These are phyloP conservation scores for Arvicanthis niloticus DNA, from an alignment of 2,113 vertebrate species.

Conservation along the genomic window DNA sequence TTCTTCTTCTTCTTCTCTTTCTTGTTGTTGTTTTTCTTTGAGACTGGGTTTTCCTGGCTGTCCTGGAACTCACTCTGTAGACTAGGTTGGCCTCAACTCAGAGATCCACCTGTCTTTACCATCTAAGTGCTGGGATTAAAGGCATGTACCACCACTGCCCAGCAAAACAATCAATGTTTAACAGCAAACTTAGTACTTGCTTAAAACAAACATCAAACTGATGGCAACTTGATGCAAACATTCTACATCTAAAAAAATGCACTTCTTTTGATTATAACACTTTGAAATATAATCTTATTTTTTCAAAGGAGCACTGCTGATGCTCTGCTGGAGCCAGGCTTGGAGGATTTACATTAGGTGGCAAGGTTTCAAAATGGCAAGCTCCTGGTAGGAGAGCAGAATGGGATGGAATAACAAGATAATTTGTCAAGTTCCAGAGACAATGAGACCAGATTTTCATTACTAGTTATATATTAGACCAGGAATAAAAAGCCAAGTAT, in stretches of 20 bases:
- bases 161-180: background rate
- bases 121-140: background rate
- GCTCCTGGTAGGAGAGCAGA: background rate
- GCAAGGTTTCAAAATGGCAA: background rate
- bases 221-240: background rate
- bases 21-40: background rate
- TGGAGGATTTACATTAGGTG: background rate
- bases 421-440: background rate
- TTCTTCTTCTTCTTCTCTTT: background rate
- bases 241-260: background rate
- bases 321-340: background rate
- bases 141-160: background rate
- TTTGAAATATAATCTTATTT: background rate
- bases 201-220: background rate
- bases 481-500: background rate
- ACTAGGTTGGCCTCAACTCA: background rate
- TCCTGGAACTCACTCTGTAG: background rate
- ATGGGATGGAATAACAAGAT: background rate
- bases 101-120: background rate
- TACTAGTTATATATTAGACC: background rate
- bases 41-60: background rate
- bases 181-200: background rate
- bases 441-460: background rate
- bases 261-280: conserved; percentile 7
- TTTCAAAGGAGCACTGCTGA: background rate